Conservation (phyloP, 2,797 vertebrate genomes). For the Chiroxiphia lanceolata region DNA sequence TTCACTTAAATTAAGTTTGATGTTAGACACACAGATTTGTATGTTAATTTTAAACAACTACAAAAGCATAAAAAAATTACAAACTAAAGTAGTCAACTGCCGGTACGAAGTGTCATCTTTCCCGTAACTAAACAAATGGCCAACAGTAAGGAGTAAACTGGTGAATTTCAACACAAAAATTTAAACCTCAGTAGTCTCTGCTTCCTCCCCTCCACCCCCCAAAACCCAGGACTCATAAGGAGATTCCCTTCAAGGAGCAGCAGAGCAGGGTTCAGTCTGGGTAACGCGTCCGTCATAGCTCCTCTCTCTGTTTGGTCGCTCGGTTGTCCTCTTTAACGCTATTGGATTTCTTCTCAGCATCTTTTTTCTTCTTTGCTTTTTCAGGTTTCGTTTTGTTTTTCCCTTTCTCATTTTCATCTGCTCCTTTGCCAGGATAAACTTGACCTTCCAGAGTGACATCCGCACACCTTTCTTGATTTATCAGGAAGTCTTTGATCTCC, state of each 20-base stretch:
- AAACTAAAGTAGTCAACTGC: neutral
- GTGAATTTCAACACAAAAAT: neutral
- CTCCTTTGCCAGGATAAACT: constrained; percentile 89
- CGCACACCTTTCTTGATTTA: constrained; percentile 86
- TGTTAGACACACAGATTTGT: neutral
- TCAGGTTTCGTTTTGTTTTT: constrained; percentile 78
- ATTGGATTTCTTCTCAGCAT: constrained; percentile 32
- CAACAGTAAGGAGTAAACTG: constrained; percentile 19
- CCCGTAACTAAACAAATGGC: constrained; percentile 21
- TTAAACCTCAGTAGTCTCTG: neutral
- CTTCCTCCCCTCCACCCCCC: neutral
- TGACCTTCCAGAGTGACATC: constrained; percentile 96
- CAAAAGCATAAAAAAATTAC: neutral
- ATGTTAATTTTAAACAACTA: constrained; percentile 29
- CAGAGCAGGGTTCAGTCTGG: neutral
- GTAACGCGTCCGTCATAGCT: constrained; percentile 75
- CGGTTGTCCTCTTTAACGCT: constrained; percentile 70
- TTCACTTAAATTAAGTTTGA: neutral
- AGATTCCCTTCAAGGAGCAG: neutral
- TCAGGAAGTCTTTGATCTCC: constrained; percentile 95
- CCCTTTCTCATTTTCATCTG: constrained; percentile 69
- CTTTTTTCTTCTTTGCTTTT: constrained; percentile 81
- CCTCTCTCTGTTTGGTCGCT: constrained; percentile 74
- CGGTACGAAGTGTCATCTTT: neutral
- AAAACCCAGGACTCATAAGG: neutral